Evolutionary conservation across 2,113 vertebrate species (phyloP).

Genomic region (Cyrtonyx montezumae): DNA sequence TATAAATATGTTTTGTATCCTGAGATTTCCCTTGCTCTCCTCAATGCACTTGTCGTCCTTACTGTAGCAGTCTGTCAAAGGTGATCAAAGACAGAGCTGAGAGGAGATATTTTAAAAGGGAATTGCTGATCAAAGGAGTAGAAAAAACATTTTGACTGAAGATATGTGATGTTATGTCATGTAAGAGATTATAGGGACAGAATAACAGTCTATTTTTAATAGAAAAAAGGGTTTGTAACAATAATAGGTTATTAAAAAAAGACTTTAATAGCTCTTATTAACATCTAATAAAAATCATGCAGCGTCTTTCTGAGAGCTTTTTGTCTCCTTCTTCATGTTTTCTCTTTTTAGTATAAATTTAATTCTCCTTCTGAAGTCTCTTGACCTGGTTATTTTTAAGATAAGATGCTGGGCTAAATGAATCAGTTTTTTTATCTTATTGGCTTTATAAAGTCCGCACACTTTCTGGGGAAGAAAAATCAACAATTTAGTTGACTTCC

Average conservation of each 20-base stretch:
- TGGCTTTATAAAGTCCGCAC: not conserved
- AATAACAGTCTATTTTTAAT: not conserved
- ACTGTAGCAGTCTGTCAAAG: not conserved
- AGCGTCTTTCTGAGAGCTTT: not conserved
- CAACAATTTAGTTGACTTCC: not conserved
- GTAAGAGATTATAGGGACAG: not conserved
- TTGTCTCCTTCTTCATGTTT: not conserved
- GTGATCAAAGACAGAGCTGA: constrained; percentile 50
- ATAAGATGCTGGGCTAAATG: not conserved
- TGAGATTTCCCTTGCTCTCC: constrained; percentile 17
- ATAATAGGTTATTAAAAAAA: not conserved
- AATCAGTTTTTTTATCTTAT: not conserved
- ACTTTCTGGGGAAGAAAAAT: not conserved
- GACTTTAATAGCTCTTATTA: not conserved
- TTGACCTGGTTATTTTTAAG: not conserved
- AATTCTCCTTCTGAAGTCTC: not conserved
- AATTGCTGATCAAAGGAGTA: constrained; percentile 54
- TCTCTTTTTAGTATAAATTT: not conserved
- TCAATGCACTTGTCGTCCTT: not conserved
- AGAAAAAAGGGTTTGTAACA: not conserved
- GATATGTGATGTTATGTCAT: not conserved
- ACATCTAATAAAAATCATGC: not conserved
- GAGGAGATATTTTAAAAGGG: constrained; percentile 40
- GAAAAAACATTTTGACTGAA: not conserved
- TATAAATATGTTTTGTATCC: not conserved